Evolutionary conservation across 2,888 invertebrate species (phyloP), one percentile per base, ranked within the genome.

Genomic region (Microchrysa polita): DNA sequence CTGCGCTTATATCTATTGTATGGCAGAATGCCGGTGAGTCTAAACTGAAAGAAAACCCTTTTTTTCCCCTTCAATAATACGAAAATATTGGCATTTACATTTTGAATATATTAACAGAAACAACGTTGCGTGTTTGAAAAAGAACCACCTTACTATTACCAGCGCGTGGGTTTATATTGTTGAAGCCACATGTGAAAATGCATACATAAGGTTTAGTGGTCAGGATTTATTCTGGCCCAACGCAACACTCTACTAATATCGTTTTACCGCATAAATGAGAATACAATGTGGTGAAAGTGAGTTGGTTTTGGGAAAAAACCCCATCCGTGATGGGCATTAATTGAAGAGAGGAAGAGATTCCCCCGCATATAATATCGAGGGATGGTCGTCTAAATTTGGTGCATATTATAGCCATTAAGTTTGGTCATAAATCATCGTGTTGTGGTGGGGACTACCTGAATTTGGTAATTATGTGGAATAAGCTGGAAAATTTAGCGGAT

Each of bases 261-360:
- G n/a, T n/a, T n/a, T n/a, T 34, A 2, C 27, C 27, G 27, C 27
- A 34, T 34, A 34, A n/a, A n/a, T 7, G 27, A 34, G n/a, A n/a
- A n/a, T n/a, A n/a, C n/a, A n/a, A n/a, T n/a, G n/a, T n/a, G n/a
- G n/a, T n/a, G n/a, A n/a, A n/a, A n/a, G 12, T 60, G 5, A 16
- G 40, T 40, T 14, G 61, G 22, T 9, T 27, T 5, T 14, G 9
- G 40, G 40, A 61, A 61, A 61, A 61, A 23, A 18, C 27, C n/a
- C 27, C 2, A 34, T 7, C 27, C 27, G 2, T 7, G 23, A 23
- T n/a, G n/a, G n/a, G n/a, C n/a, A 61, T 61, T 61, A 61, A 61
- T 61, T 61, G 61, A 61, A 61, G 61, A 61, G 61, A 40, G 34
- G 61, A 61, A 61, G 61, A 61, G 61, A 40, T 40, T 14, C 40